Base-by-base conservation (phyloP, 2,888 invertebrate species). In the Habrosyne pyritoides region DNA sequence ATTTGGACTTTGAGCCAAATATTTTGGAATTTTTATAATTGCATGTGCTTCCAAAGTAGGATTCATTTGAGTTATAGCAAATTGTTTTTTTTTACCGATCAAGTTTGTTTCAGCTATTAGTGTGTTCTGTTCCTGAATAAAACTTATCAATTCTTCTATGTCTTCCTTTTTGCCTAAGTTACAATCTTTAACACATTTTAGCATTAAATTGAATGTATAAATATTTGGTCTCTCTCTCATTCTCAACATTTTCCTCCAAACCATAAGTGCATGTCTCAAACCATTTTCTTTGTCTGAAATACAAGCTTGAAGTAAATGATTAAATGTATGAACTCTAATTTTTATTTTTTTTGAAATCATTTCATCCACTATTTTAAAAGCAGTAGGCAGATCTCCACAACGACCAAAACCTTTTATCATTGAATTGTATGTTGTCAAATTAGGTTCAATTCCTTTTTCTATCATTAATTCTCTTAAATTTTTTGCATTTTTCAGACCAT, bases 321-420 rank as follows among this genome's bases (percentile, higher is more conserved):
- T 96, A 59, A 96, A 95, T 2, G 97, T 97, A 51, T 95, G 94
- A 0, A 93, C 91, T 69, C 94, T 94, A 21, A 96, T 85, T 57
- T 89, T 81, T 14, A 96, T 86, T 53, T 93, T 87, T 57, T 95
- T 95, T 47, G 94, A 89, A 2, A 93, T 75, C 96, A 98, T 97
- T 91, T 98, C 97, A 89, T 99, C 98, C 1, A 96, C 96, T 56
- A 98, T 82, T 76, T 93, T 80, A 84, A 98, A 98, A 0, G 98
- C 97, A 36, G 94, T 95, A 56, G 94, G 77, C 18, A 97, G 79
- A 80, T 97, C 96, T 0, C 96, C 96, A 85, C 96, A 96, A 59
- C 96, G 93, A 0, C 97, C 98, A 89, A 97, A 99, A 1, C 98
- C 97, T 92, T 98, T 98, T 30, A 98, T 97, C 96, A 98, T 96